Conservation (phyloP, 2,888 invertebrate genomes). For the Lasioglossum leucozonium region DNA sequence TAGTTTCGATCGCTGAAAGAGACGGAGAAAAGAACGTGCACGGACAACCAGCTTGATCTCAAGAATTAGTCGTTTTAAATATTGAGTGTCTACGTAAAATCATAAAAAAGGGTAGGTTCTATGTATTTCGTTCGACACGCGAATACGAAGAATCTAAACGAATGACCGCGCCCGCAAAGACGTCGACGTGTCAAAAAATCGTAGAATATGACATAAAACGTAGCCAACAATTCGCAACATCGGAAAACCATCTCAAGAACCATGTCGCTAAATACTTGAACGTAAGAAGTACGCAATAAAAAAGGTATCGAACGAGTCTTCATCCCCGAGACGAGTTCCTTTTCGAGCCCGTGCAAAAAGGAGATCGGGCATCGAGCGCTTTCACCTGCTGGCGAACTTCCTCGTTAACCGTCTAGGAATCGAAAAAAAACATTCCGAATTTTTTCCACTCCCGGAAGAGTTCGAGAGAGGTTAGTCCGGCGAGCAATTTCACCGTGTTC, state of each 20-base stretch:
- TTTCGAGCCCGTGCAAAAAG: background rate
- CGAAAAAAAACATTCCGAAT: slow-evolving; percentile 19
- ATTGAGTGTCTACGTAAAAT: too few species aligned
- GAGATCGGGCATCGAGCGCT: background rate
- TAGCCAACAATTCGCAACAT: background rate
- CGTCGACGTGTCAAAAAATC: background rate
- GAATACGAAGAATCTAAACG: background rate
- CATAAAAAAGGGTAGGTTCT: background rate
- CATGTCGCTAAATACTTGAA: background rate
- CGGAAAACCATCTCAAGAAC: background rate
- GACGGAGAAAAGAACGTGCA: background rate
- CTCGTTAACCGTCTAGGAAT: slow-evolving; percentile 4
- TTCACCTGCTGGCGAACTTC: slow-evolving; percentile 3
- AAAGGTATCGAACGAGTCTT: background rate
- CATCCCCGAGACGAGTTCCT: background rate
- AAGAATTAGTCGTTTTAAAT: too few species aligned
- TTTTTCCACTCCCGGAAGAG: slow-evolving; percentile 36
- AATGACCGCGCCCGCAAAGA: background rate
- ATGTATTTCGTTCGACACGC: background rate
- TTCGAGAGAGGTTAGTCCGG: background rate
- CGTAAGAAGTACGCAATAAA: background rate
- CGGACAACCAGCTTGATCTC: background rate
- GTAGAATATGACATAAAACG: background rate
- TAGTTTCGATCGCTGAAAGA: background rate
- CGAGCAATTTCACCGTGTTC: slow-evolving; percentile 41